Conservation (phyloP, 2,797 vertebrate species). For the Sebastes vulpes region DNA sequence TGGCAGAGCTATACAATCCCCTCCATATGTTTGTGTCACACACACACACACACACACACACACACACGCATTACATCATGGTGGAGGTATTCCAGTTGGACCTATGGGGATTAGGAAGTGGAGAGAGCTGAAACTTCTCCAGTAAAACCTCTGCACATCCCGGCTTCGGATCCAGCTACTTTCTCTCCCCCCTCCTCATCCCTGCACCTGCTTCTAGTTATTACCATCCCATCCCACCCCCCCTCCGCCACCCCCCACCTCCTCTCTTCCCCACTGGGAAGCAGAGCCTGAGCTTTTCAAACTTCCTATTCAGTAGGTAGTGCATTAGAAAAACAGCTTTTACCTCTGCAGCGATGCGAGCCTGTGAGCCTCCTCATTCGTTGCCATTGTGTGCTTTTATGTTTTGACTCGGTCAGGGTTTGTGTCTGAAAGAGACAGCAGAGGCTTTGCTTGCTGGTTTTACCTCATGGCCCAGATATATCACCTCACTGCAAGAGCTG, state of each 20-base stretch:
- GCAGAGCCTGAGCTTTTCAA: slow-evolving; percentile 69
- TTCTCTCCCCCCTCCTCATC: slow-evolving; percentile 67
- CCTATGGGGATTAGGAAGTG: slow-evolving; percentile 80
- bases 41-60: slow-evolving; percentile 2
- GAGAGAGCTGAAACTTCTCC: slow-evolving; percentile 68
- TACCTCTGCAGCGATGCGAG: slow-evolving; percentile 32
- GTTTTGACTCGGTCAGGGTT: slow-evolving; percentile 53
- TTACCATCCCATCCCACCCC: slow-evolving; percentile 59
- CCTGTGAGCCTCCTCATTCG: slow-evolving; percentile 43
- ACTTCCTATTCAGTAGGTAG: slow-evolving; percentile 69
- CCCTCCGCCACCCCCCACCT: slow-evolving; percentile 10
- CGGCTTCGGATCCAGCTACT: slow-evolving; percentile 80
- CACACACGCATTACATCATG: slow-evolving; percentile 77
- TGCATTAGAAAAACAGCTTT: slow-evolving; percentile 33
- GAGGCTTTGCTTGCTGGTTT: slow-evolving; percentile 61
- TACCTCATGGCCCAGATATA: slow-evolving; percentile 58
- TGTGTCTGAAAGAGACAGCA: slow-evolving; percentile 30
- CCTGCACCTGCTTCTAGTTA: slow-evolving; percentile 89
- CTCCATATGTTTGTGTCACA: slow-evolving; percentile 79
- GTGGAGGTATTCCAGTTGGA: slow-evolving; percentile 83
- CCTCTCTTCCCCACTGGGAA: slow-evolving; percentile 68
- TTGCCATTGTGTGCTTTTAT: slow-evolving; percentile 62
- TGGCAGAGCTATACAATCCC: slow-evolving; percentile 54
- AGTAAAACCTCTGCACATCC: slow-evolving; percentile 78
- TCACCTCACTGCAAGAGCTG: slow-evolving; percentile 51